phyloP scores from a whole-genome alignment of 2,888 invertebrate species.

The Girardia tigrina region DNA sequence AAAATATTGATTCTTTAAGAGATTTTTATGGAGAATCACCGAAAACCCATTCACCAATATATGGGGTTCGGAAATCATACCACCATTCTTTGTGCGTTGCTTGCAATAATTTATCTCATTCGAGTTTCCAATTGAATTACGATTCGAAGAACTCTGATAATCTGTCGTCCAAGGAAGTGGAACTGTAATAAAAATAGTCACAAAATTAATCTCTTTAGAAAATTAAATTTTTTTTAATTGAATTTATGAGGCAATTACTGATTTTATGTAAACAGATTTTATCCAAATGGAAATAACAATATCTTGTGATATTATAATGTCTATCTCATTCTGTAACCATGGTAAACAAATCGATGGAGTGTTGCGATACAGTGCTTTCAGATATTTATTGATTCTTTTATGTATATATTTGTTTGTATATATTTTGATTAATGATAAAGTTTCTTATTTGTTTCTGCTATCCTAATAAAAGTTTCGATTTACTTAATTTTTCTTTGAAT shows the following conservation, averaged over 20 bases:
- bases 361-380: conserved; percentile 1
- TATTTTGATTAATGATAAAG: neutral
- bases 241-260: conserved; percentile 13
- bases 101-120: conserved; percentile 7
- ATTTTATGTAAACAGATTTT: neutral
- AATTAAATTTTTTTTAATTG: neutral
- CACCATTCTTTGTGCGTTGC: conserved; percentile 10
- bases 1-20: neutral
- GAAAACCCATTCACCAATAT: conserved; percentile 9
- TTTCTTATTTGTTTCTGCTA: conserved; percentile 13
- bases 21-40: conserved; percentile 14
- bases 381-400: conserved; percentile 11
- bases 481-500: neutral
- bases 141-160: conserved; percentile 5
- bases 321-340: too few relatives aligned
- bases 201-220: neutral
- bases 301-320: neutral
- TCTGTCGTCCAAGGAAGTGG: conserved; percentile 19
- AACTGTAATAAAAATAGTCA: conserved; percentile 16
- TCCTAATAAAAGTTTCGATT: neutral
- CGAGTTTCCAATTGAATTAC: conserved; percentile 14
- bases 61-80: neutral
- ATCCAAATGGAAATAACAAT: neutral
- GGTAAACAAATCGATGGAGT: too few relatives aligned
- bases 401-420: neutral